Base-by-base conservation (phyloP, 2,797 vertebrate species). In the Chloroceryle amazona region DNA sequence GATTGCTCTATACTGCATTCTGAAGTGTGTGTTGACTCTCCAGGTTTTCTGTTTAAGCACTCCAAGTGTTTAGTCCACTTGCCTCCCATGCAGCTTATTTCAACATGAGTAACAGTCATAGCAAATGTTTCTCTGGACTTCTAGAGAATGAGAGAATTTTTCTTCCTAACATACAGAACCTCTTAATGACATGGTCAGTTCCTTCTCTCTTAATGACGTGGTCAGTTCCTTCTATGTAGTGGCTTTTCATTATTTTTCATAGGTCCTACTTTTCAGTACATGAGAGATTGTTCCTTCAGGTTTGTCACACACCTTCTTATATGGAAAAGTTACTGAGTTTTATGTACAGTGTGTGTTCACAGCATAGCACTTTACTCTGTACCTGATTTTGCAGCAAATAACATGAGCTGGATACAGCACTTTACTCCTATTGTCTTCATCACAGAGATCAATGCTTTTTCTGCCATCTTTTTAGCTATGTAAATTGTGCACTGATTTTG, bases 401-500 rank as follows among this genome's bases (percentile, higher is more conserved):
- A 42, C n/a, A 6, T 2, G 1, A 52, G 41, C 20, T 20, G 54
- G 26, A n/a, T 55, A 31, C 51, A 0, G 14, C 46, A 70, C 19
- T 67, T 81, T 54, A 15, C 14, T 82, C 14, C 39, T 75, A 0
- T 39, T 35, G 19, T 51, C 51, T n/a, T 86, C 11, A 80, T 60
- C 81, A 89, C 17, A 52, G 63, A 86, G 33, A 25, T 54, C 81
- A 62, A 54, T 21, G 4, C 25, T 73, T 76, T 89, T 90, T 37
- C 31, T 4, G 0, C 52, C 0, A 0, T 60, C 49, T 47, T 85
- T 83, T 90, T 76, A 57, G 37, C 46, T 73, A 17, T 68, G 55
- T 86, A 86, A 92, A 74, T 89, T 79, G 70, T 84, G 61, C 47
- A 21, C 61, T 67, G 73, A 81, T 86, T 87, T 89, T 91, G 65